Conservation (phyloP, 2,113 vertebrate species). For the Gnathonemus echidnorhynchus region DNA sequence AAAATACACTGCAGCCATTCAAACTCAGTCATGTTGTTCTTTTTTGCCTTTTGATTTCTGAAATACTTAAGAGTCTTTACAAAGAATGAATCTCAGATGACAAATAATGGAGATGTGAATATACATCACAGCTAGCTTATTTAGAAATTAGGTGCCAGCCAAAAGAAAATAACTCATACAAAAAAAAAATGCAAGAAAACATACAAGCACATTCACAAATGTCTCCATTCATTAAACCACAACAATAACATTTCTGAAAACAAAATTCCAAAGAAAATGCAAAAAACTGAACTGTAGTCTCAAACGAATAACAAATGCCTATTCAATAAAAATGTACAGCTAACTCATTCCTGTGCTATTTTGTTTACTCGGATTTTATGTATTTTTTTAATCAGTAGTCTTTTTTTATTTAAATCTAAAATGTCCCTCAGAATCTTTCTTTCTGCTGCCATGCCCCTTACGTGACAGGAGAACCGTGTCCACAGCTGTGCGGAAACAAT, state of each 20-base stretch:
- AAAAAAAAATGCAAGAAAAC: background rate
- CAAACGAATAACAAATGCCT: constrained; percentile 7
- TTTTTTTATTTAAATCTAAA: constrained; percentile 7
- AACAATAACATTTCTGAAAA: background rate
- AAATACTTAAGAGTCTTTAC: background rate
- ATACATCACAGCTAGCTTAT: background rate
- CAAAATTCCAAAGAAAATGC: background rate
- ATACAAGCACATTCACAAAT: background rate
- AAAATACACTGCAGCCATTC: background rate
- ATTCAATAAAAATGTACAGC: background rate
- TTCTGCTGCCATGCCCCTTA: constrained; percentile 22
- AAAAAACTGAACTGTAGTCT: background rate
- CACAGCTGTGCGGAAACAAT: constrained; percentile 44
- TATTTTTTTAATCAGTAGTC: constrained; percentile 4
- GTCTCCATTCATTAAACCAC: background rate
- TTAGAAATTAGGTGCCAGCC: background rate
- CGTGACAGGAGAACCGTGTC: constrained; percentile 40
- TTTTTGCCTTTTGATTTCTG: background rate
- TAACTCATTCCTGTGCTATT: constrained; percentile 1
- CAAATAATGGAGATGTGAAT: background rate
- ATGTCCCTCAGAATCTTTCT: constrained; percentile 18
- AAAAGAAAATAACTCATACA: constrained; percentile 4
- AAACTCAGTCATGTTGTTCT: background rate
- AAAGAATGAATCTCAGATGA: background rate
- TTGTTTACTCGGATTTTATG: background rate